Conservation (phyloP, 2,113 vertebrate species). For the Melospiza georgiana region DNA sequence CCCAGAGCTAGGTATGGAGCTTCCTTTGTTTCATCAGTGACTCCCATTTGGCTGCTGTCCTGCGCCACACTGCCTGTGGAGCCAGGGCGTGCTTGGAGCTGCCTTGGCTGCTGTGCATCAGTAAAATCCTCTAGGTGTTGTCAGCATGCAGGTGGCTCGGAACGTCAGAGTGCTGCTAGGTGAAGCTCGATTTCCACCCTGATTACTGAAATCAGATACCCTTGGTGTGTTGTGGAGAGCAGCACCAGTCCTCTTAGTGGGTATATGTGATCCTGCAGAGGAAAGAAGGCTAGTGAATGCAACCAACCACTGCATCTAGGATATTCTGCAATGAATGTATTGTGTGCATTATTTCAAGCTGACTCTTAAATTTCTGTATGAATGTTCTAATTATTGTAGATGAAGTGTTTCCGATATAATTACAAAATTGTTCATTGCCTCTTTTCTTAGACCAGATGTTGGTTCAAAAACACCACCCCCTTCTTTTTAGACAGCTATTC, state of each 20-base stretch:
- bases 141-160: too few species aligned
- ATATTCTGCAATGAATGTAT: slow-evolving; percentile 32
- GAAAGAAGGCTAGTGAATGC: neutral
- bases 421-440: slow-evolving; percentile 39
- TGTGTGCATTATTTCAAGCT: slow-evolving; percentile 47
- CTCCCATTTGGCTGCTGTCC: neutral
- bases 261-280: neutral
- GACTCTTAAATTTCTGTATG: slow-evolving; percentile 44
- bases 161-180: neutral
- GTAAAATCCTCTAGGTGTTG: neutral
- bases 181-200: neutral
- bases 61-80: rapidly evolving
- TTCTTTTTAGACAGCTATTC: slow-evolving; percentile 1
- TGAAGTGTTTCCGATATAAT: slow-evolving; percentile 56
- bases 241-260: neutral
- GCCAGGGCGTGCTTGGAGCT: neutral
- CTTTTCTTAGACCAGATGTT: slow-evolving; percentile 55
- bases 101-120: rapidly evolving
- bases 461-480: neutral
- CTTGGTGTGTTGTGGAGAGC: neutral
- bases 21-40: neutral
- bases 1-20: neutral
- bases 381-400: slow-evolving; percentile 61
- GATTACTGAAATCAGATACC: neutral
- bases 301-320: neutral